phyloP scores from a whole-genome alignment of 1,140 invertebrate genomes.

The Aphis craccivora region DNA sequence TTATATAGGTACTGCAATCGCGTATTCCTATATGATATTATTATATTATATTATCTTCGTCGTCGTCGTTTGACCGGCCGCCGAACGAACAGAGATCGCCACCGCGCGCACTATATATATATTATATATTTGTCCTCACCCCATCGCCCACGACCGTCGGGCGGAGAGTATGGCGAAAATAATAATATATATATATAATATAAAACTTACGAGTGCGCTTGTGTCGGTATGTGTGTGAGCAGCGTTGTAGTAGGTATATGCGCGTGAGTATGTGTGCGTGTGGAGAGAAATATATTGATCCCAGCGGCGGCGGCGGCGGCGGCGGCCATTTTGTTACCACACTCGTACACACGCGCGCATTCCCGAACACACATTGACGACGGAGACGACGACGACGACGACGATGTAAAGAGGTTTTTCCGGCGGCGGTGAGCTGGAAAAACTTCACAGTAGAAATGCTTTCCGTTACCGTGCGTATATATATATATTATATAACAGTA shows the following conservation, averaged over 20 bases:
- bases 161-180: neutral
- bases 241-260: neutral
- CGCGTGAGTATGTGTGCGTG: neutral
- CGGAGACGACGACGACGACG: neutral
- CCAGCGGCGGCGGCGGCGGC: neutral
- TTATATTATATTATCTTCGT: no score
- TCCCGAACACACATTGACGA: slow-evolving; percentile 21
- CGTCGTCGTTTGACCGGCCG: no score
- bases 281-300: slow-evolving; percentile 37
- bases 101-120: neutral
- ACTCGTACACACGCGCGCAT: slow-evolving; percentile 32
- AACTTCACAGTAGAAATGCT: neutral
- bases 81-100: neutral
- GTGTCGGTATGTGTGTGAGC: neutral
- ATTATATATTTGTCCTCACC: neutral
- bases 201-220: neutral
- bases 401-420: slow-evolving; percentile 39
- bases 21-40: no score
- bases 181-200: neutral
- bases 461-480: neutral
- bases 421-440: neutral
- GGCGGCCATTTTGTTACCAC: slow-evolving; percentile 49
- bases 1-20: no score
- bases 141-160: neutral
- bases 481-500: neutral